Evolutionary conservation across 2,797 vertebrate genomes (phyloP), one percentile per base, ranked within the genome.

Genomic region (Typhlichthys eigenmanni): DNA sequence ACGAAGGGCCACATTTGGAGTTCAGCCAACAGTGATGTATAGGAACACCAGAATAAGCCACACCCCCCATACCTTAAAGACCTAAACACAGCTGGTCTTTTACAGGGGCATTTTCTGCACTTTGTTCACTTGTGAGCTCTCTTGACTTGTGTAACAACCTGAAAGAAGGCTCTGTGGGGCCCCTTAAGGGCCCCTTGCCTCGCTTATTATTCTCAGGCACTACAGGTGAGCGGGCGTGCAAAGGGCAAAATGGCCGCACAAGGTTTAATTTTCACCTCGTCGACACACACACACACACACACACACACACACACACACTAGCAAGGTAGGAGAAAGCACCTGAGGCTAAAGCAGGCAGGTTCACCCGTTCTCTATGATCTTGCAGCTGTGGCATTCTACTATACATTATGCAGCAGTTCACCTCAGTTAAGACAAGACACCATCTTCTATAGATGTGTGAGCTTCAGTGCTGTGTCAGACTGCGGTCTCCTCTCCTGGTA

Each of bases 61-160:
- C 60, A 67, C 57, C 76, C 68, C 6, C 34, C 34, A 24, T 38
- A 8, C 55, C 53, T 70, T 5, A 3, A 6, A 55, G 53, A 8
- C 53, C 8, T 13, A 24, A 58, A 62, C 8, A 50, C 83, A 85
- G 82, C 82, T 86, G 79, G 75, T 79, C 69, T 85, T 87, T 88
- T 84, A 81, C 82, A 79, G 72, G 67, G 69, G 80, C 38, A 69
- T 85, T 90, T 81, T 72, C 80, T 72, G 64, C 76, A 78, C 80
- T 60, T 72, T 61, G 80, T 86, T 88, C 85, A 83, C 74, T 75
- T 82, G 84, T 9, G 78, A 83, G 84, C 77, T 80, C 69, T 78
- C 71, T 38, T 60, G 65, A 79, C 85, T 81, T 79, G 75, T 64
- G 78, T 52, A 55, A 70, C 74, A 69, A 76, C 71, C 72, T 87